Evolutionary conservation across 2,113 vertebrate genomes (phyloP).

Genomic region (Petrocephalus microphthalmus): DNA sequence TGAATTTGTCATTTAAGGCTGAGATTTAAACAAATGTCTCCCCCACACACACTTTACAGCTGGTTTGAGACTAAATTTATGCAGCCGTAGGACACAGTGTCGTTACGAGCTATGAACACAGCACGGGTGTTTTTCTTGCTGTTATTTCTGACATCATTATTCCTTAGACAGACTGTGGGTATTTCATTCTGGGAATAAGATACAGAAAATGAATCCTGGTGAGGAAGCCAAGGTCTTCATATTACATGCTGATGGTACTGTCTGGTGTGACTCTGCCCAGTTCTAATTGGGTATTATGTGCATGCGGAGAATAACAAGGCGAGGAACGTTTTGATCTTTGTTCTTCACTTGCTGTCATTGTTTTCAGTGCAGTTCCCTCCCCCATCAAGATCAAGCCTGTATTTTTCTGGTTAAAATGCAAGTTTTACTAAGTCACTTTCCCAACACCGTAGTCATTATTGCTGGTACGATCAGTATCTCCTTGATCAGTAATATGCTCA

Average conservation of each 20-base stretch:
- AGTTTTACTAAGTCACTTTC: background rate
- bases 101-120: background rate
- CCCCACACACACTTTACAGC: background rate
- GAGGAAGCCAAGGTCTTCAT: background rate
- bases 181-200: conserved; percentile 19
- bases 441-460: too few relatives aligned
- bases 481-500: background rate
- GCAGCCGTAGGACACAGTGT: background rate
- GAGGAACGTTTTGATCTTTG: background rate
- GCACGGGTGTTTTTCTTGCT: background rate
- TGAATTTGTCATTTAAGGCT: background rate
- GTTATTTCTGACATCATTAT: background rate
- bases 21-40: background rate
- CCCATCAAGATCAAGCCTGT: background rate
- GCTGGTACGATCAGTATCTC: background rate
- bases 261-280: background rate
- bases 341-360: background rate
- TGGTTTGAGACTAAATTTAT: background rate
- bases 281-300: background rate
- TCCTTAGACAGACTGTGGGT: background rate
- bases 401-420: background rate
- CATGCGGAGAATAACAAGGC: background rate
- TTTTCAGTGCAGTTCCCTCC: background rate
- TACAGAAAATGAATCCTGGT: background rate
- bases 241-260: background rate